Evolutionary conservation across 2,888 invertebrate species (phyloP), one percentile per base, ranked within the genome.

Genomic region (Chrysomela aeneicollis): DNA sequence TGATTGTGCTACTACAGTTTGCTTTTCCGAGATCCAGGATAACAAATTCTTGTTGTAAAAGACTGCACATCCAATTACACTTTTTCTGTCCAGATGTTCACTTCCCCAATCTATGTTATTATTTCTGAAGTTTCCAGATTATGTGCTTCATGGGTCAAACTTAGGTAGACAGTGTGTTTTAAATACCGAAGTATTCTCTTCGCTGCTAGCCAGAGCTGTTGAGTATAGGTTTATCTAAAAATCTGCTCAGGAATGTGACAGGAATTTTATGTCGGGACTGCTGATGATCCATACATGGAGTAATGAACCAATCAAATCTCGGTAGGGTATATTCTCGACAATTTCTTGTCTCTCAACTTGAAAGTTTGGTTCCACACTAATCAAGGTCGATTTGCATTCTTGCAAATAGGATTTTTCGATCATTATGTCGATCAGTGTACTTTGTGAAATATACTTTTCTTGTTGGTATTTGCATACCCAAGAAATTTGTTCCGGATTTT

Each of bases 361-460:
- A 54, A 67, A 68, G 30, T 64, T 61, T 50, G 58, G 54, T 64
- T 71, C 64, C 63, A 74, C 61, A 21, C 72, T 70, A 0, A 70
- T 72, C 42, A 10, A 26, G 1, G 22, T 49, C 15, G 59, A 18
- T 47, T 70, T 72, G 49, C 64, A 63, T n/a, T 69, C 54, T 47
- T 59, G n/a, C n/a, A n/a, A n/a, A n/a, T 57, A 60, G 52, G 71
- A 72, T 51, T 69, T 64, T 15, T 15, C 15, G 5, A 73, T 32
- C 10, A 71, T 53, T 32, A 68, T 69, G 0, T 64, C 37, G n/a
- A 57, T 65, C 10, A 60, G 22, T 52, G 42, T 57, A 3, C 54
- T 63, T 32, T 63, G 61, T 17, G 18, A 26, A 5, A 58, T 58
- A 46, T 22, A 49, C 46, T 18, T 57, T 18, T 47, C n/a, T n/a